Evolutionary conservation across 2,888 invertebrate genomes (phyloP), one percentile per base, ranked within the genome.

Genomic region (Cylindroiulus punctatus): DNA sequence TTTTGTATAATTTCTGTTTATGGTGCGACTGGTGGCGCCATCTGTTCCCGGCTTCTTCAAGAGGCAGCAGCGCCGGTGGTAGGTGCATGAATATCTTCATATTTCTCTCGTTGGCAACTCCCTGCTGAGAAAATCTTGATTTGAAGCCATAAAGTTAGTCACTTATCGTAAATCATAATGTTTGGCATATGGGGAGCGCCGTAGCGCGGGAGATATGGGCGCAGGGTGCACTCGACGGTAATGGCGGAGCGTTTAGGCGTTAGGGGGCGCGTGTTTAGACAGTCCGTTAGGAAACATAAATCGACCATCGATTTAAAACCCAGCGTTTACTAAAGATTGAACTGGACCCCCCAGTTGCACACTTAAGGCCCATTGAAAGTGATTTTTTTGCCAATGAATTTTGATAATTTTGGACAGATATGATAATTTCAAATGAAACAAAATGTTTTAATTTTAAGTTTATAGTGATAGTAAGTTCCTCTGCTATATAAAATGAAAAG

Each of bases 41-140:
- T 26, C 65, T 65, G 65, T 65, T 22, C 26, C 10, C 7, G 10
- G 10, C 65, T 26, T 65, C 65, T 26, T 65, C 26, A 65, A 26
- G 57, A 57, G 26, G 22, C 52, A 44, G 12, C 44, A 44, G 52
- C n/a, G 19, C n/a, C 57, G 12, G 57, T 57, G 57, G 47, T 57
- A 10, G 8, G 10, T 12, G 65, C 26, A 26, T 65, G 65, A 65
- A 65, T 65, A 26, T 65, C 65, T 65, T 65, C 65, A 65, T 65
- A 65, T 65, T 65, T 65, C 65, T 65, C 26, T 65, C 26, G 65
- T 26, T 65, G 65, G 22, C 65, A 65, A 65, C 26, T 65, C 65
- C 65, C 65, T 65, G 65, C 65, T 65, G 65, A 26, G 65, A 65
- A 65, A 65, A 65, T 65, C 65, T 65, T 65, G 65, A 65, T 65